Percentiles rank a stretch among this genome's conserved stretches.
Evolutionary conservation across 2,888 invertebrate species (phyloP).

Genomic region (Oasisia sp.): DNA sequence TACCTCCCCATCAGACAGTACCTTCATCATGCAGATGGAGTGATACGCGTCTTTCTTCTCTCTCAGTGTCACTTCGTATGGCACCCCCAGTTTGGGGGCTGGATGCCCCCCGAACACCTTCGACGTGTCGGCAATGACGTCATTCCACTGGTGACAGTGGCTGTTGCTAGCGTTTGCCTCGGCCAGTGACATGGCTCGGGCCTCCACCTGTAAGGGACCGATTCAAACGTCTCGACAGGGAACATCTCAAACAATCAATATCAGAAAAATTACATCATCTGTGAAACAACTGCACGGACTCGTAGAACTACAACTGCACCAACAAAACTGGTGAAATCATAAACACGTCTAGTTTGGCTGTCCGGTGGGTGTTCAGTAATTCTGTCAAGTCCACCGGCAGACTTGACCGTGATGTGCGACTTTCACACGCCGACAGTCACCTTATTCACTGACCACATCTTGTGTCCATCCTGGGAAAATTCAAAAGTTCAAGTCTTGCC

Average conservation of each 20-base stretch:
- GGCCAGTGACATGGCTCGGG: slow-evolving; percentile 74
- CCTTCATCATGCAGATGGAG: slow-evolving; percentile 80
- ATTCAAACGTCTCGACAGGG: neutral
- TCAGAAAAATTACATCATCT: neutral
- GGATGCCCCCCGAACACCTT: slow-evolving; percentile 74
- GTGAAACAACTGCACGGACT: too few species aligned
- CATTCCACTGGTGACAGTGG: neutral
- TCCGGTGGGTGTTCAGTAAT: too few species aligned
- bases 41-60: slow-evolving; percentile 91
- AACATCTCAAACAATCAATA: neutral
- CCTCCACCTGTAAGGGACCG: slow-evolving; percentile 71
- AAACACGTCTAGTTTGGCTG: too few species aligned
- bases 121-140: slow-evolving; percentile 74
- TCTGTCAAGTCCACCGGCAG: too few species aligned
- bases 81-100: slow-evolving; percentile 75
- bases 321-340: too few species aligned
- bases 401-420: too few species aligned
- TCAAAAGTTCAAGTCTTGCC: too few species aligned
- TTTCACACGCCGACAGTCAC: too few species aligned
- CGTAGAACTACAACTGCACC: too few species aligned
- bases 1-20: neutral
- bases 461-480: too few species aligned
- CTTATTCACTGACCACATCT: too few species aligned
- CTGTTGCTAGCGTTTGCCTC: neutral
- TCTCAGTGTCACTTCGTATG: slow-evolving; percentile 86